A percentile compares a stretch with the other conserved stretches of the same genome.
phyloP scores from a whole-genome alignment of 2,888 invertebrate genomes.

The Euproctis similis region DNA sequence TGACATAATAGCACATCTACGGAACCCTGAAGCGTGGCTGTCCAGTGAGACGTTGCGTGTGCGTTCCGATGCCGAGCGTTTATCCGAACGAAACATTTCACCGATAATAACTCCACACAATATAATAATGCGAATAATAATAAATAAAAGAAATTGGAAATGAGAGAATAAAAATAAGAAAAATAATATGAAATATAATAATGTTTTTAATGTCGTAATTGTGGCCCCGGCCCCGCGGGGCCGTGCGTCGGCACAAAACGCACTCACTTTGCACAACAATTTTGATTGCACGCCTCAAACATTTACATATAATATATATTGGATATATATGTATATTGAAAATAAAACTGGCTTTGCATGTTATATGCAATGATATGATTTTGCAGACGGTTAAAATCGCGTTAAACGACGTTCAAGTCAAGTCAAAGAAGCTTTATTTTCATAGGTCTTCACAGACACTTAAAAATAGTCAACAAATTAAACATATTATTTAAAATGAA shows the following conservation, averaged over 20 bases:
- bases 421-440: no score
- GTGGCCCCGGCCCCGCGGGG: conserved; percentile 66
- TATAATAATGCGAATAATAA: conserved; percentile 77
- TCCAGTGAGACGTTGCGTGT: conserved; percentile 59
- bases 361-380: conserved; percentile 15
- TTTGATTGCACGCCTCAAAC: conserved; percentile 48
- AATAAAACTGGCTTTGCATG: conserved; percentile 46
- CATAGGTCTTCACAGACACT: no score
- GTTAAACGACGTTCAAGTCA: no score
- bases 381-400: no score
- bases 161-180: no score
- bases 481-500: no score
- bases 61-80: conserved; percentile 57
- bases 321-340: no score
- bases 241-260: conserved; percentile 49
- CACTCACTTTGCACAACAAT: conserved; percentile 53
- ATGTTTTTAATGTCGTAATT: conserved; percentile 75
- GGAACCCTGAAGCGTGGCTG: conserved; percentile 47
- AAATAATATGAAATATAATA: conserved; percentile 76
- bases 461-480: no score
- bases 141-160: conserved; percentile 75
- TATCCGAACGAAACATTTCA: conserved; percentile 76
- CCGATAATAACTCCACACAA: conserved; percentile 76
- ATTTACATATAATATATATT: conserved; percentile 50
- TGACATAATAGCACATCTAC: no score